Evolutionary conservation across 2,113 vertebrate genomes (phyloP).

Genomic region (Tichodroma muraria): DNA sequence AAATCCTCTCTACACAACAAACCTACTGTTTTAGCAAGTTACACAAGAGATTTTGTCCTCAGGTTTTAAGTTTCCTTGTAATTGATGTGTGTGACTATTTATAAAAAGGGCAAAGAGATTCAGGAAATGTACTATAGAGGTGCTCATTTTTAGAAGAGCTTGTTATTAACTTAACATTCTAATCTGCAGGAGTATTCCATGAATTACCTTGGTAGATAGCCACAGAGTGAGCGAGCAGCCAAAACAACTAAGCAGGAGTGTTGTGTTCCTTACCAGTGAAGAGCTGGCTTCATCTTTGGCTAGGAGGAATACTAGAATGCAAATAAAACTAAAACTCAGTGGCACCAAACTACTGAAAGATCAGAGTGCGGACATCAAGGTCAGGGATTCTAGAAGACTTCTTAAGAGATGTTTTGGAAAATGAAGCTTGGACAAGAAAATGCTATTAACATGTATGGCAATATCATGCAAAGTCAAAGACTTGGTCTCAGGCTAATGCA

Average conservation of each 20-base stretch:
- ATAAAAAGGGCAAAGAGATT: background rate
- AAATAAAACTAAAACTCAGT: background rate
- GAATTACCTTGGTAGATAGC: background rate
- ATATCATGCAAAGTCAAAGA: background rate
- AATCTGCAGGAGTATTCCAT: background rate
- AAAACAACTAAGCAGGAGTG: background rate
- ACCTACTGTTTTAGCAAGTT: slow-evolving; percentile 36
- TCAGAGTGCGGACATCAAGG: background rate
- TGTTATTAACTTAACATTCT: background rate
- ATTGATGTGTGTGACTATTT: background rate
- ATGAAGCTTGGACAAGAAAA: background rate
- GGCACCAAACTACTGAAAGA: background rate
- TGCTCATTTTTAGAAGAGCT: background rate
- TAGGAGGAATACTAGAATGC: background rate
- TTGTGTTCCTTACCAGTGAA: background rate
- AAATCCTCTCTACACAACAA: slow-evolving; percentile 38
- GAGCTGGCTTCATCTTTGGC: background rate
- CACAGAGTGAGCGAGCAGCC: accelerated
- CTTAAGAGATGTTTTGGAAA: background rate
- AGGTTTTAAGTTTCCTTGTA: background rate
- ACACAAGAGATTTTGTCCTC: slow-evolving; percentile 23
- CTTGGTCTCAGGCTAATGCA: background rate
- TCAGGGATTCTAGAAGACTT: background rate
- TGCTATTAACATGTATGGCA: accelerated
- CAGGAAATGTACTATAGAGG: background rate